Conservation (phyloP, 2,797 vertebrate genomes). For the Phoebastria nigripes region DNA sequence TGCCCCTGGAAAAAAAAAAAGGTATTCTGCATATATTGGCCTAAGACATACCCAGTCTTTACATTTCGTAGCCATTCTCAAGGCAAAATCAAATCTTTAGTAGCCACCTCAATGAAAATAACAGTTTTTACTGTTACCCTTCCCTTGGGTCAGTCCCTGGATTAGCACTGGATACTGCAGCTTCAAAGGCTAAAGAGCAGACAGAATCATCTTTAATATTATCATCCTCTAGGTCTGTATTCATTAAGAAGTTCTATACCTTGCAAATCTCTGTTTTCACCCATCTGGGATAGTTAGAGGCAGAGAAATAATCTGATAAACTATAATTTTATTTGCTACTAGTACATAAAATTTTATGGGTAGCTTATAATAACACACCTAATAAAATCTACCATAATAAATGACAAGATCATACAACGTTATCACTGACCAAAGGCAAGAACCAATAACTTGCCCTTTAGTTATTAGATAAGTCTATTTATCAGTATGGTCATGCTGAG, state of each 20-base stretch:
- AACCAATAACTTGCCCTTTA: conserved; percentile 6
- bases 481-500: background rate
- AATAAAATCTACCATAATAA: conserved; percentile 64
- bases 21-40: background rate
- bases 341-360: conserved; percentile 43
- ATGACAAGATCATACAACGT: conserved; percentile 1
- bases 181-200: background rate
- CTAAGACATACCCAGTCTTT: background rate
- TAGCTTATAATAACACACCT: conserved; percentile 41
- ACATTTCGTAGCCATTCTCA: background rate
- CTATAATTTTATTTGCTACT: conserved; percentile 51
- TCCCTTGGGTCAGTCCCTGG: background rate
- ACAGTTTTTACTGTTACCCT: background rate
- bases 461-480: background rate
- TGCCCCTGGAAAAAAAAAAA: background rate
- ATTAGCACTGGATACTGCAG: background rate
- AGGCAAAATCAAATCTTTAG: background rate
- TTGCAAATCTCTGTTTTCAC: conserved; percentile 38
- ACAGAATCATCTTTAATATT: background rate
- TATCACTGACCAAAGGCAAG: conserved; percentile 43
- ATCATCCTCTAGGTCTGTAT: background rate
- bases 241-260: conserved; percentile 27
- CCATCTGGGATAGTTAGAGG: conserved; percentile 31
- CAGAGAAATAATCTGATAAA: conserved; percentile 57
- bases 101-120: background rate